A percentile compares a stretch with the other conserved stretches of the same genome.
Evolutionary conservation across 2,797 vertebrate species (phyloP).

Genomic region (Manis crassicaudata): DNA sequence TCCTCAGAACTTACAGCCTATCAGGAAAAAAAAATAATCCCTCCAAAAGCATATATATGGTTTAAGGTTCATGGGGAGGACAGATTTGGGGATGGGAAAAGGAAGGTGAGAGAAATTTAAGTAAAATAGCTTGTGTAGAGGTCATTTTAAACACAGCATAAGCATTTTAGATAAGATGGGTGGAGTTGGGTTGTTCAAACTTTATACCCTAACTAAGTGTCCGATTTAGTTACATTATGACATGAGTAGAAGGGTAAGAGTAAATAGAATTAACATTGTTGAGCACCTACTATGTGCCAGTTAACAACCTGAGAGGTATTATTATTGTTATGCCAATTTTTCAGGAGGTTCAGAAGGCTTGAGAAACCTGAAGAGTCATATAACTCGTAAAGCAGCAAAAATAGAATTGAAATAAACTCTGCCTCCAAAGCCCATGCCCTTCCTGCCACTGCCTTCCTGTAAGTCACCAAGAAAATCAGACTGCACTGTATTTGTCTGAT

Average conservation of each 20-base stretch:
- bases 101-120: not conserved
- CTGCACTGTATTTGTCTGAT: not conserved
- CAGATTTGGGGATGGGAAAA: not conserved
- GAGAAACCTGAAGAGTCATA: not conserved
- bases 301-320: not conserved
- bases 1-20: not conserved
- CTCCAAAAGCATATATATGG: not conserved
- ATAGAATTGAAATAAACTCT: not conserved
- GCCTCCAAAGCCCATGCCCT: not conserved
- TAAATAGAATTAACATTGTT: not conserved
- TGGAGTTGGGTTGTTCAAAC: not conserved
- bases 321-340: not conserved
- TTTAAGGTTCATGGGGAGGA: not conserved
- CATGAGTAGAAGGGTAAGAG: not conserved
- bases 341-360: not conserved
- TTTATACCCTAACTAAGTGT: not conserved
- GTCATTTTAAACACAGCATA: not conserved
- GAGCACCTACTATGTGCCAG: not conserved
- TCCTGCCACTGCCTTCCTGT: not conserved
- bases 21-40: not conserved
- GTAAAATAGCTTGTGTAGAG: not conserved
- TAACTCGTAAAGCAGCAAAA: not conserved
- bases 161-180: not conserved
- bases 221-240: not conserved
- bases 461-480: not conserved